Conservation (phyloP, 2,113 vertebrate genomes). For the Serinus canaria region DNA sequence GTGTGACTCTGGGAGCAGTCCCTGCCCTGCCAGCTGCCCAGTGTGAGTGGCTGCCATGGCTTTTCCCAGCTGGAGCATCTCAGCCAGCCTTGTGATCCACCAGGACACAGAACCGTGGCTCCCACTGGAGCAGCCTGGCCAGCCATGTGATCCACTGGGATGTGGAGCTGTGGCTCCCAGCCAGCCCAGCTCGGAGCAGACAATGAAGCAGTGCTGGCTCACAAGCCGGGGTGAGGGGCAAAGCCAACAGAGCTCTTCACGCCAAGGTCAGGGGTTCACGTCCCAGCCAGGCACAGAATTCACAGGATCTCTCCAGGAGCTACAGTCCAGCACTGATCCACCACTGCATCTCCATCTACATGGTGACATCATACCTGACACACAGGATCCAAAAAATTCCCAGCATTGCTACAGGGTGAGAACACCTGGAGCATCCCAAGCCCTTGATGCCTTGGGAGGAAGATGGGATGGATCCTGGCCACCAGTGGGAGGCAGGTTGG, state of each 20-base stretch:
- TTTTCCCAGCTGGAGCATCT: accelerated
- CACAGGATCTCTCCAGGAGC: accelerated
- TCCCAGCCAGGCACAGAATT: background rate
- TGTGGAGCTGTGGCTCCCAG: accelerated
- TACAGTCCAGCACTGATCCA: background rate
- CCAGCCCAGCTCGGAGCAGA: background rate
- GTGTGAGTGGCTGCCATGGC: accelerated
- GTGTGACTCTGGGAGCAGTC: background rate
- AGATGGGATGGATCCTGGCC: background rate
- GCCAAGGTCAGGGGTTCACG: background rate
- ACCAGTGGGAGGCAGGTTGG: accelerated
- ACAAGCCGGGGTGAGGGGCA: accelerated
- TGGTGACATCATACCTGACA: accelerated
- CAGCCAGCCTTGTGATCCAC: background rate
- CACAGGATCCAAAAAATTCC: background rate
- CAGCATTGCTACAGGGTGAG: accelerated
- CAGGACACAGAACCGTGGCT: accelerated
- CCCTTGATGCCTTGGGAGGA: background rate
- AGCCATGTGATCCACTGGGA: background rate
- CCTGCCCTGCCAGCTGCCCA: background rate
- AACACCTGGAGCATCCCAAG: background rate
- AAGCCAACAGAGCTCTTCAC: background rate
- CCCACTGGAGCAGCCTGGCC: background rate
- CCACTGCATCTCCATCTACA: accelerated
- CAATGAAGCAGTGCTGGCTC: accelerated